Evolutionary conservation across 1,140 invertebrate genomes (phyloP).

Genomic region (Adoxophyes honmai): DNA sequence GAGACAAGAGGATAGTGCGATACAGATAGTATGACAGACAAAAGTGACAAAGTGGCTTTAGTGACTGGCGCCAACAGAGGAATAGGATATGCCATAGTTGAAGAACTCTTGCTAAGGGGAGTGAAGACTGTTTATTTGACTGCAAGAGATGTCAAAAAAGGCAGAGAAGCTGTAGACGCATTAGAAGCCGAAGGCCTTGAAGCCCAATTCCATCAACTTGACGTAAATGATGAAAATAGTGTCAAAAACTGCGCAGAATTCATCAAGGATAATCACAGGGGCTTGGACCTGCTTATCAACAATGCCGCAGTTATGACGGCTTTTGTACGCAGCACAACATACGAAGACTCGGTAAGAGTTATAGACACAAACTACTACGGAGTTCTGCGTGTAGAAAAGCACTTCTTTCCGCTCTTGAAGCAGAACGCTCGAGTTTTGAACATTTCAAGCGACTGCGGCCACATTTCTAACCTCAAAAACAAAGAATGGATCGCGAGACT

Average conservation of each 20-base stretch:
- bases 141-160: conserved; percentile 78
- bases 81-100: conserved; percentile 84
- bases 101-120: conserved; percentile 80
- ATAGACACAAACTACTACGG: conserved; percentile 82
- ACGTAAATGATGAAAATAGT: conserved; percentile 80
- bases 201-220: conserved; percentile 82
- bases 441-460: conserved; percentile 82
- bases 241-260: conserved; percentile 78
- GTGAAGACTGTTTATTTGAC: conserved; percentile 82
- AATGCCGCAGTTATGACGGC: conserved; percentile 87
- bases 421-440: conserved; percentile 85
- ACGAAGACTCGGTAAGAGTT: conserved; percentile 82
- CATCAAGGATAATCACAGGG: conserved; percentile 81
- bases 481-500: conserved; percentile 36
- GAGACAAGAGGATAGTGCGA: too few species aligned
- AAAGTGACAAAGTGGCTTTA: conserved; percentile 62
- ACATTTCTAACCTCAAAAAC: conserved; percentile 76
- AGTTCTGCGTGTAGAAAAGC: conserved; percentile 79
- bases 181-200: conserved; percentile 74
- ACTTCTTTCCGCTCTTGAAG: conserved; percentile 82
- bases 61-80: conserved; percentile 89
- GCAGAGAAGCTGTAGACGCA: conserved; percentile 77
- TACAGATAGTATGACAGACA: too few species aligned
- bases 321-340: conserved; percentile 76
- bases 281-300: conserved; percentile 87